Evolutionary conservation across 2,888 invertebrate genomes (phyloP), one percentile per base, ranked within the genome.

Genomic region (Cosmia pyralina): DNA sequence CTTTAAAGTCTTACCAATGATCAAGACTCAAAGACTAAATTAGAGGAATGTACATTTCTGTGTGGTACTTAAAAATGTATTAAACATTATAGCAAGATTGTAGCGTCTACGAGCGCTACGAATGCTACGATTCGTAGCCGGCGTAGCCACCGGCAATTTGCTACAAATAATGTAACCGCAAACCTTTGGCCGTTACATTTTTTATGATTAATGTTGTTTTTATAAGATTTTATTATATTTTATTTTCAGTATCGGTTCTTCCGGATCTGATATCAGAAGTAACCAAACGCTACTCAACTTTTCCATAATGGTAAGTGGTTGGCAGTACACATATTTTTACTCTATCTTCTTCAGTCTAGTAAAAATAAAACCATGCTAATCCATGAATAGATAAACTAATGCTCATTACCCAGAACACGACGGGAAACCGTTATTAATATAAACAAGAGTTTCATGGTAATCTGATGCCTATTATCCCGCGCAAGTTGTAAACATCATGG

Each of bases 141-240:
- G 46, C 68, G 70, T 77, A 59, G 79, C 81, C 69, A 74, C 67
- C 48, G 64, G 81, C 71, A 68, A 58, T 75, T 75, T 62, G 69
- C 69, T 75, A 72, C 82, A 72, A 75, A 72, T 82, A 82, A 75
- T 72, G 75, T 78, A 76, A 75, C 79, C 69, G 64, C 75, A 72
- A 73, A 76, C 70, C 58, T 55, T 60, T 57, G n/a, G 59, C 50
- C 15, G 68, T 78, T 82, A 69, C 53, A 60, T 68, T 75, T 70
- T 69, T 72, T 75, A 72, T 70, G 78, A 69, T 65, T 48, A 72
- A 69, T 75, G 5, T 72, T 75, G 50, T 72, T 69, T 72, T 60
- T 57, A 57, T 67, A 44, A 22, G 41, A 70, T 76, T 77, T 78
- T 65, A 62, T 77, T 60, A 50, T 28, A 53, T 72, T 59, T 55